phyloP scores from a whole-genome alignment of 35 echinoderm and acorn worm genomes.

The Ptychodera flava region DNA sequence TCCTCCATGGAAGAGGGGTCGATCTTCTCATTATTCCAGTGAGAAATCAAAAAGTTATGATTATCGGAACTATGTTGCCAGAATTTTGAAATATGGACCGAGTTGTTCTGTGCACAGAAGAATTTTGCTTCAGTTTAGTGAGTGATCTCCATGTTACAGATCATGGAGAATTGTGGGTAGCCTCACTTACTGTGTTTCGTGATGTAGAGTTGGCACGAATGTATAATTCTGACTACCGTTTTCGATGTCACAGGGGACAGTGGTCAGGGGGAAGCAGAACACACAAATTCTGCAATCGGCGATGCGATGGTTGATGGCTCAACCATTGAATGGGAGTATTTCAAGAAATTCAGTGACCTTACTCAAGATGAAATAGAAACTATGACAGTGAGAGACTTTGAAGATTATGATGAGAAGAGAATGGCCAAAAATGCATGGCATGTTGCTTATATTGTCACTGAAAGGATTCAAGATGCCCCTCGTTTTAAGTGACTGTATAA shows the following conservation, averaged over 20 bases:
- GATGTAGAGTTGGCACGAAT: not conserved
- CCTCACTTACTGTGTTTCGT: no score
- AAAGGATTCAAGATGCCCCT: not conserved
- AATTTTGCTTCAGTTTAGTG: no score
- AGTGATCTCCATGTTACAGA: no score
- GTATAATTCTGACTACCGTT: not conserved
- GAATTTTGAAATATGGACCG: no score
- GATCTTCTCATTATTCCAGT: no score
- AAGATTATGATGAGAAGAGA: not conserved
- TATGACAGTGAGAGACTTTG: not conserved
- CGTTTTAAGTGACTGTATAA: not conserved
- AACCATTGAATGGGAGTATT: not conserved
- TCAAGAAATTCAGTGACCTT: not conserved
- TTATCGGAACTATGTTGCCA: no score
- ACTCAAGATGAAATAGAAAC: not conserved
- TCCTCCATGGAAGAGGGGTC: no score
- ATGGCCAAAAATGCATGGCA: not conserved
- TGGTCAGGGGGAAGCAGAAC: not conserved
- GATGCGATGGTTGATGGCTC: not conserved
- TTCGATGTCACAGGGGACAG: not conserved
- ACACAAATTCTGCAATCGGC: not conserved
- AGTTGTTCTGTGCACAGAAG: no score
- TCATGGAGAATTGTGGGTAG: no score
- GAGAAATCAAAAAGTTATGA: no score
- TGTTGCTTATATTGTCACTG: not conserved